phyloP scores from a whole-genome alignment of 2,113 vertebrate species.

The Ornithorhynchus anatinus region DNA sequence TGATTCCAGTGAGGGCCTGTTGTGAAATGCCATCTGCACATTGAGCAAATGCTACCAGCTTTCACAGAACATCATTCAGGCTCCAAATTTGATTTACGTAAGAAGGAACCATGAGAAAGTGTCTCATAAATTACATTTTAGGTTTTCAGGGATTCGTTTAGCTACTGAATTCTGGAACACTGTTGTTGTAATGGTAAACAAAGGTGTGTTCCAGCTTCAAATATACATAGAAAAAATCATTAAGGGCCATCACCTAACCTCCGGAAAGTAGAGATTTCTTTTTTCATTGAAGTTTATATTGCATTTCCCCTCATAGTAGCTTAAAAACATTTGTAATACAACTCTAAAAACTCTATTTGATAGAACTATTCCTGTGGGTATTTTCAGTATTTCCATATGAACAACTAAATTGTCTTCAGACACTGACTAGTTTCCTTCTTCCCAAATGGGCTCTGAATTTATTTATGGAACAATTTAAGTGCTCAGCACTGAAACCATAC shows the following conservation, averaged over 20 bases:
- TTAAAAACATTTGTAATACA: conserved; percentile 19
- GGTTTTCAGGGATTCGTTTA: conserved; percentile 33
- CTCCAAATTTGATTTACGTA: conserved; percentile 45
- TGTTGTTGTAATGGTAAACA: conserved; percentile 32
- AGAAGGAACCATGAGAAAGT: conserved; percentile 29
- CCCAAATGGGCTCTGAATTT: background rate
- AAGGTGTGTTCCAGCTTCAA: conserved; percentile 26
- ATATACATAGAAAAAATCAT: background rate
- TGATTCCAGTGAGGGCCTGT: conserved; percentile 17
- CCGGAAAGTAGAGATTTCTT: conserved; percentile 13
- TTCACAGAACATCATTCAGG: conserved; percentile 7
- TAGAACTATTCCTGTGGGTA: background rate
- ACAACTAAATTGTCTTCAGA: background rate
- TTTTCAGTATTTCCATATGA: conserved; percentile 22
- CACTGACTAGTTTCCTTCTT: background rate
- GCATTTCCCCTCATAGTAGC: conserved; percentile 8
- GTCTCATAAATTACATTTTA: conserved; percentile 25
- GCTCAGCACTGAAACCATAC: background rate
- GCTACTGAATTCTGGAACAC: conserved; percentile 40
- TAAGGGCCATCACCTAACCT: background rate
- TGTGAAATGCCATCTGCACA: conserved; percentile 22
- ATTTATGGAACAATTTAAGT: background rate
- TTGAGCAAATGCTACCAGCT: conserved; percentile 33
- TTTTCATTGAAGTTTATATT: background rate
- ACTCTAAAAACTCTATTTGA: background rate